These are phyloP conservation scores for Uromys caudimaculatus DNA, from an alignment of 2,797 vertebrate species.

Conservation along the genomic window DNA sequence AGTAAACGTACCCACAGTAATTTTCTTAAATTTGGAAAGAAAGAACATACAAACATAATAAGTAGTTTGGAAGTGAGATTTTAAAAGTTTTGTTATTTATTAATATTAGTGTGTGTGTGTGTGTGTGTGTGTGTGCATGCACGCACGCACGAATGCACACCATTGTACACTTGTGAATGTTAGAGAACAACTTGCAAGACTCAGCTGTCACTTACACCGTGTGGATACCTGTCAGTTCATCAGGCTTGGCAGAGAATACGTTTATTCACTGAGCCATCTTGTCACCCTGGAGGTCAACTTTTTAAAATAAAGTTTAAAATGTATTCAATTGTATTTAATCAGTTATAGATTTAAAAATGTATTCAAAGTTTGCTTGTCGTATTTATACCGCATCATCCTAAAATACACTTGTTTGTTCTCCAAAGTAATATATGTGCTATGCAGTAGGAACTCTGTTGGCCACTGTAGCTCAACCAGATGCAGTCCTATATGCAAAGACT, in stretches of 20 bases:
- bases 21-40: conserved; percentile 56
- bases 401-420: not conserved
- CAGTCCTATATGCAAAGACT: not conserved
- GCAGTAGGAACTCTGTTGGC: not conserved
- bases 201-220: not conserved
- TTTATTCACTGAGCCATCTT: not conserved
- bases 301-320: conserved; percentile 10
- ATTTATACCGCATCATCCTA: not conserved
- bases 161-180: not conserved
- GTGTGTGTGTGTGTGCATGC: not conserved
- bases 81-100: not conserved
- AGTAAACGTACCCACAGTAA: not conserved
- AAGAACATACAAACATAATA: not conserved
- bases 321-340: not conserved
- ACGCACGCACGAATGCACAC: no score
- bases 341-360: not conserved
- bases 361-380: not conserved
- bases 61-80: not conserved
- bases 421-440: not conserved
- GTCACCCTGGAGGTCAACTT: not conserved
- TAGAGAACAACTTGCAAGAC: not conserved
- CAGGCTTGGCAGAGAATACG: no score
- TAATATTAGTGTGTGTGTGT: not conserved
- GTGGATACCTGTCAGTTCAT: not conserved
- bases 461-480: not conserved